Conservation (phyloP, 2,797 vertebrate species). For the Dendrocincla tyrannina region DNA sequence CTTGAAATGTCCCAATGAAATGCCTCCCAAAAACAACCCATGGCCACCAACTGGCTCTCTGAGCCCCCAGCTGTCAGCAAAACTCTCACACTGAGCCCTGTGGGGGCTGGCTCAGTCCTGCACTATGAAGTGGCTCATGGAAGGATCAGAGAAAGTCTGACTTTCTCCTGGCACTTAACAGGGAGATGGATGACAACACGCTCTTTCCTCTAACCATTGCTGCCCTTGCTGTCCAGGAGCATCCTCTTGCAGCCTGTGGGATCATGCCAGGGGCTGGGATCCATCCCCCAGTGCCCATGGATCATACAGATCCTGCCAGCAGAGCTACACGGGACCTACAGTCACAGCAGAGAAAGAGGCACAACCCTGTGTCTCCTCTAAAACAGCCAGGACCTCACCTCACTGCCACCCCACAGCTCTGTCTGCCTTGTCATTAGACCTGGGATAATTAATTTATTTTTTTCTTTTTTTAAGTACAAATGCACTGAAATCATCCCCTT, state of each 20-base stretch:
- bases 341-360: not conserved
- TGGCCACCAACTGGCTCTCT: not conserved
- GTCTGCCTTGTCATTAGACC: not conserved
- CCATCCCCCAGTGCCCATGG: fast-evolving
- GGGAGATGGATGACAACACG: fast-evolving
- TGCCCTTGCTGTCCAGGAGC: not conserved
- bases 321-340: not conserved
- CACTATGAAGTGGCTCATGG: not conserved
- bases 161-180: not conserved
- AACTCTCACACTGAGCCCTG: not conserved
- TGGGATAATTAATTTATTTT: not conserved
- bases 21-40: not conserved
- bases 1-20: not conserved
- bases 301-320: not conserved
- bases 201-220: not conserved
- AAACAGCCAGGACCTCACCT: not conserved
- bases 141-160: not conserved
- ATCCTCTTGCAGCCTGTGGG: fast-evolving
- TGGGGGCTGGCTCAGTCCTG: not conserved
- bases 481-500: not conserved
- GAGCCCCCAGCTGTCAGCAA: not conserved
- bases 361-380: not conserved
- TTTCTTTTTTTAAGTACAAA: not conserved
- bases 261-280: not conserved
- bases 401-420: not conserved